Conservation (phyloP, 2,888 invertebrate species). For the Ischnura elegans region DNA sequence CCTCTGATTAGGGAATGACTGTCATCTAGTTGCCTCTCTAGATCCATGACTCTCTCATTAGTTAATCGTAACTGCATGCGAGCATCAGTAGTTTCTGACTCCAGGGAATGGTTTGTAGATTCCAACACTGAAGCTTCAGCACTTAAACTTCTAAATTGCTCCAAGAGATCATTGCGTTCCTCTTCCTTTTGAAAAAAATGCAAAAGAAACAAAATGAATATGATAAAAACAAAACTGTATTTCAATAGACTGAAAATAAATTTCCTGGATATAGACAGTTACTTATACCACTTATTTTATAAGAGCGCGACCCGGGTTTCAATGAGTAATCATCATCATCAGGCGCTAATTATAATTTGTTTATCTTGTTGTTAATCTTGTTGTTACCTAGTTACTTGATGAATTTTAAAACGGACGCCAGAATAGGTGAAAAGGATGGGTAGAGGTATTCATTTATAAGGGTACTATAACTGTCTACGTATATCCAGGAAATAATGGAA, state of each 20-base stretch:
- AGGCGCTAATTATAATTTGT: too few species aligned
- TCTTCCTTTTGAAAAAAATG: constrained; percentile 81
- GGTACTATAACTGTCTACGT: too few species aligned
- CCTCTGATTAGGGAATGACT: constrained; percentile 80
- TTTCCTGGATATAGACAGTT: too few species aligned
- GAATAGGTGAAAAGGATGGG: too few species aligned
- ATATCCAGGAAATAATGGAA: not conserved
- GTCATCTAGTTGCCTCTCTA: constrained; percentile 83
- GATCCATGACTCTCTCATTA: constrained; percentile 81
- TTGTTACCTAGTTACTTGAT: too few species aligned
- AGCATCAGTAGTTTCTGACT: constrained; percentile 87
- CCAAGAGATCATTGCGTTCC: constrained; percentile 89
- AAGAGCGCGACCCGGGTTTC: too few species aligned
- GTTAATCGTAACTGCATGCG: constrained; percentile 81
- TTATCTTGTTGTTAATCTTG: too few species aligned
- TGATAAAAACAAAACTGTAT: not conserved
- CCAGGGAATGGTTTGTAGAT: constrained; percentile 89
- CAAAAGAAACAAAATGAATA: not conserved
- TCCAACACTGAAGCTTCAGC: constrained; percentile 88
- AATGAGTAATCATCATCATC: too few species aligned
- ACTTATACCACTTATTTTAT: too few species aligned
- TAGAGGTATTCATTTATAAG: too few species aligned
- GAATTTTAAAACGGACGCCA: too few species aligned
- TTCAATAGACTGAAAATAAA: not conserved
- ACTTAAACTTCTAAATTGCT: constrained; percentile 88